Conservation (phyloP, 1,140 invertebrate species). For the Probaryconus sp. region DNA sequence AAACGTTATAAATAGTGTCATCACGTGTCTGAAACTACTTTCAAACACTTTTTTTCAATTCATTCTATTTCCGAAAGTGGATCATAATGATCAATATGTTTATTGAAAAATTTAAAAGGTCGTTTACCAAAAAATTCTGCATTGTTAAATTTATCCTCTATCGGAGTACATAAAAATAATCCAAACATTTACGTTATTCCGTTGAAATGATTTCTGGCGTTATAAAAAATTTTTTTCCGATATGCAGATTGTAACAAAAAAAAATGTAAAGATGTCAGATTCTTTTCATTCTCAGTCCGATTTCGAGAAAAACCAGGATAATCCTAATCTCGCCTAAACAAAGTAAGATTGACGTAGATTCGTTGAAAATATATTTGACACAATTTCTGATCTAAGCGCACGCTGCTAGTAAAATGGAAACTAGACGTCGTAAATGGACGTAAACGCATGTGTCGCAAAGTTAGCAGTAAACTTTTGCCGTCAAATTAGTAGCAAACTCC, state of each 20-base stretch:
- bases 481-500: slow-evolving; percentile 57
- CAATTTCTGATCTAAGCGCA: slow-evolving; percentile 21
- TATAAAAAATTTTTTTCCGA: no score
- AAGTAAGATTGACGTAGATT: slow-evolving; percentile 18
- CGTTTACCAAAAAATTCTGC: no score
- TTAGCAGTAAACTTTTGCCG: slow-evolving; percentile 45
- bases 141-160: no score
- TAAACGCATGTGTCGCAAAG: slow-evolving; percentile 55
- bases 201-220: no score
- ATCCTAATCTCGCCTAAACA: slow-evolving; percentile 5
- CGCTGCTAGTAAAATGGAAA: slow-evolving; percentile 35
- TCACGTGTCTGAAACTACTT: slow-evolving; percentile 53
- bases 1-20: slow-evolving; percentile 38
- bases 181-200: no score
- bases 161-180: no score
- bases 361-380: slow-evolving; percentile 22
- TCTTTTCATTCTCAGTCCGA: no score
- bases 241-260: no score
- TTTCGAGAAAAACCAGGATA: no score
- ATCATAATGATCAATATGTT: no score
- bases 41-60: slow-evolving; percentile 17
- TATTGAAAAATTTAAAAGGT: no score
- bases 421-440: slow-evolving; percentile 37
- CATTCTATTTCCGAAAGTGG: slow-evolving; percentile 38
- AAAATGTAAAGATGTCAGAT: no score